phyloP scores from a whole-genome alignment of 37 sponge, comb jelly and placozoan genomes.

The Diacarnus erythraeanus region DNA sequence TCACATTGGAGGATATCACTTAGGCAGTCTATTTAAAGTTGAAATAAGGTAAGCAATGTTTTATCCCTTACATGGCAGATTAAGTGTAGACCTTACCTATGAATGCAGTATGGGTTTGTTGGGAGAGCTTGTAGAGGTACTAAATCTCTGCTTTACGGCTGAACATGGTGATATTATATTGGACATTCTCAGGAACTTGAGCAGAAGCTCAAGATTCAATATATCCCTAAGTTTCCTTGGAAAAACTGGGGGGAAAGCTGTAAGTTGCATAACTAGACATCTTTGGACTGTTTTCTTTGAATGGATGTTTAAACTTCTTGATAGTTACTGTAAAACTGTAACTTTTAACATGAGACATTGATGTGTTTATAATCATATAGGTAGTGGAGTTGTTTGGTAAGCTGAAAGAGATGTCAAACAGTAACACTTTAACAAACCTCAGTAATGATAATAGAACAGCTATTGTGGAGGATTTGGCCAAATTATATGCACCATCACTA shows the following conservation, averaged over 20 bases:
- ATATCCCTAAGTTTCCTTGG: conserved; percentile 56
- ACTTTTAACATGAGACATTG: too few species aligned
- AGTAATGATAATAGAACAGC: too few species aligned
- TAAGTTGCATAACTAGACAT: too few species aligned
- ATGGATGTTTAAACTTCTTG: too few species aligned
- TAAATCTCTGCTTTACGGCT: conserved; percentile 14
- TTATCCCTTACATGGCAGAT: background rate
- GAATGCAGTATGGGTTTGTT: conserved; percentile 48
- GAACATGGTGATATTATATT: conserved; percentile 25
- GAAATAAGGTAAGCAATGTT: conserved; percentile 44
- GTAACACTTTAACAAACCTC: too few species aligned
- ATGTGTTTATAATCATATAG: too few species aligned
- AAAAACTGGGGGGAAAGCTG: conserved; percentile 4
- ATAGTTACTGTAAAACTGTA: too few species aligned
- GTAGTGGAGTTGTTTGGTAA: too few species aligned
- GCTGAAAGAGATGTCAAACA: too few species aligned
- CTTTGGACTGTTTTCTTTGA: too few species aligned
- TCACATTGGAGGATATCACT: conserved; percentile 13
- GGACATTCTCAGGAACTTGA: conserved; percentile 22
- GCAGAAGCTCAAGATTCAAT: conserved; percentile 38
- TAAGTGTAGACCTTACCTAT: background rate
- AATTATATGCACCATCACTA: too few species aligned
- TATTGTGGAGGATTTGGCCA: too few species aligned
- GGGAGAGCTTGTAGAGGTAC: conserved; percentile 40
- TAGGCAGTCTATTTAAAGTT: conserved; percentile 37